Evolutionary conservation across 1,140 invertebrate genomes (phyloP), one percentile per base, ranked within the genome.

Genomic region (Luehdorfia chinensis): DNA sequence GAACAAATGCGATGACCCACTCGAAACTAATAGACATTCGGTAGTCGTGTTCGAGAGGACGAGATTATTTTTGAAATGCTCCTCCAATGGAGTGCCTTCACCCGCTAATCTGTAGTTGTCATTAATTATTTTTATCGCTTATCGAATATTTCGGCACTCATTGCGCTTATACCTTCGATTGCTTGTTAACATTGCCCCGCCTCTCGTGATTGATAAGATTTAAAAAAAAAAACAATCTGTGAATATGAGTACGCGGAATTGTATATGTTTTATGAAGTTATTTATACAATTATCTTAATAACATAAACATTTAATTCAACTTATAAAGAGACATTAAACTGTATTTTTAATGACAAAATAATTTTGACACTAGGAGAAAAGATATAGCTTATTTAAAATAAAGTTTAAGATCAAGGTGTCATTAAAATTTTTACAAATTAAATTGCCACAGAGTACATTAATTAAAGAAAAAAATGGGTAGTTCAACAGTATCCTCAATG

Each of bases 41-140:
- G 76, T 68, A 77, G 78, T 64, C 47, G 53, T 39, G 31, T 68
- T 80, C 62, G 67, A 80, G 81, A 81, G 75, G 71, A 49, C 49
- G 74, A 85, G 81, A 83, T 81, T 81, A 85, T 76, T 79, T 76
- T 79, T 79, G 71, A 75, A 85, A 83, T 81, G 75, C 74, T 83
- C 68, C 81, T 85, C 77, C 63, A 85, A 56, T 85, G 55, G 66
- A 85, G 81, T 85, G 75, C 70, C 73, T 80, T 75, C 66, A 63
- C 43, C 50, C 56, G 64, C 75, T 85, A 85, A 83, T 83, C 78
- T 85, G 54, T 50, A 64, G 76, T 80, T 75, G 77, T 75, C 74
- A 85, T 77, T 85, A 83, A 85, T 85, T 85, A 85, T 80, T 83
- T 85, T 84, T 85, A 85, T 85, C 81, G 70, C 75, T 79, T 85